phyloP scores from a whole-genome alignment of 53 echinoderm and acorn worm species.

The Astropecten irregularis region DNA sequence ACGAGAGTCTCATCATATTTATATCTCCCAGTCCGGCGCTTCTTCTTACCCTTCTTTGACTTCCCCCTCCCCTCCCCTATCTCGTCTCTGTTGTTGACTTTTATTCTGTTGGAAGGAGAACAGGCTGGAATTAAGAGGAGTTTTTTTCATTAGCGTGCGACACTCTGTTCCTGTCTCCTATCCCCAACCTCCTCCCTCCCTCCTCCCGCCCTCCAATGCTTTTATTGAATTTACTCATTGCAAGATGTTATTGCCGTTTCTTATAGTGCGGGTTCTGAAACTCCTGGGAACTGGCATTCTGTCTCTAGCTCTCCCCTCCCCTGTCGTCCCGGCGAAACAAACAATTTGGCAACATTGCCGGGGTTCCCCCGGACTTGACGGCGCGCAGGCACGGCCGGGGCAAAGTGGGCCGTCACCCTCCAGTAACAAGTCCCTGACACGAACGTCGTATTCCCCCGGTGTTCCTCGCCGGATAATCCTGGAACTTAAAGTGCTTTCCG shows the following conservation, averaged over 20 bases:
- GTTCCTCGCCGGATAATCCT: slow-evolving; percentile 15
- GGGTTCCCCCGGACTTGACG: too few species aligned
- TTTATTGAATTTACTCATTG: too few species aligned
- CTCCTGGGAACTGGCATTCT: too few species aligned
- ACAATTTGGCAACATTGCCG: slow-evolving; percentile 39
- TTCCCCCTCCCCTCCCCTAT: too few species aligned
- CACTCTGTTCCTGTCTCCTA: neutral
- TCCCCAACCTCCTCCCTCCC: too few species aligned
- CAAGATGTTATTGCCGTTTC: neutral
- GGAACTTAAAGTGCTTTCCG: slow-evolving; percentile 39
- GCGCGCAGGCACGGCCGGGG: neutral
- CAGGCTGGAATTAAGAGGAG: slow-evolving; percentile 19
- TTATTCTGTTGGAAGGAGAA: slow-evolving; percentile 14
- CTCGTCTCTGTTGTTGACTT: slow-evolving; percentile 6
- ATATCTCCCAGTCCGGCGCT: too few species aligned
- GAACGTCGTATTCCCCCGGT: slow-evolving; percentile 16
- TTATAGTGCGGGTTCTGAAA: too few species aligned
- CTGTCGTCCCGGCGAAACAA: neutral
- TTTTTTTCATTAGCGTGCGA: slow-evolving; percentile 45
- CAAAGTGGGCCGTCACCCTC: slow-evolving; percentile 60
- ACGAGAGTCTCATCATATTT: too few species aligned
- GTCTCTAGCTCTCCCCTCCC: too few species aligned
- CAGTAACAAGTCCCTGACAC: slow-evolving; percentile 51
- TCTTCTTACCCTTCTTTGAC: too few species aligned
- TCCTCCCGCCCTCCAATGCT: too few species aligned